Conservation (phyloP, 2,113 vertebrate species). For the Ciconia boyciana region DNA sequence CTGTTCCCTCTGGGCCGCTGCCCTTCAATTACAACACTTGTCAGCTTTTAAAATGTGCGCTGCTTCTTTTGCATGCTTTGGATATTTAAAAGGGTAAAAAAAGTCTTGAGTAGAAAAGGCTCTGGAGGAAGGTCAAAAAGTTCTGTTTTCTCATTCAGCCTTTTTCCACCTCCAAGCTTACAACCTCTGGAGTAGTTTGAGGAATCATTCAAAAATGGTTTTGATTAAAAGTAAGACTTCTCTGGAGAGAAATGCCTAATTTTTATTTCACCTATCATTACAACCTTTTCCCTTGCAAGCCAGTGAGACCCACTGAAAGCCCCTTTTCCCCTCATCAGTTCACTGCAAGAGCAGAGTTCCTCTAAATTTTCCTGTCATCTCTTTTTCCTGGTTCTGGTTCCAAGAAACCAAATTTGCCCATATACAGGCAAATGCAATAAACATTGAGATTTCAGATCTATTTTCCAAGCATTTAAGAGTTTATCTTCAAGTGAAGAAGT, state of each 20-base stretch:
- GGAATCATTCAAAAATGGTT: neutral
- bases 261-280: neutral
- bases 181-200: neutral
- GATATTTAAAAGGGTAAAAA: slow-evolving; percentile 36
- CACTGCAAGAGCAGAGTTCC: neutral
- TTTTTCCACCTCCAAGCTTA: neutral
- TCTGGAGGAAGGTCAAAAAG: slow-evolving; percentile 25
- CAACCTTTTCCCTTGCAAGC: neutral
- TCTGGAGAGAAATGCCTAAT: neutral
- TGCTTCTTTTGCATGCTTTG: slow-evolving; percentile 21
- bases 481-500: neutral
- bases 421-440: neutral
- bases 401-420: neutral
- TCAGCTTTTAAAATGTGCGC: slow-evolving; percentile 40
- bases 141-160: neutral
- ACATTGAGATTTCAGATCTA: neutral
- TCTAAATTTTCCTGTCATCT: neutral
- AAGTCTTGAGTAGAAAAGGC: slow-evolving; percentile 3
- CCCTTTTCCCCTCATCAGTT: neutral
- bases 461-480: neutral
- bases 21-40: slow-evolving; percentile 42
- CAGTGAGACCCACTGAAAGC: neutral
- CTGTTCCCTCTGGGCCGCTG: slow-evolving; percentile 24
- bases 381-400: neutral
- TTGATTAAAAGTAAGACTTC: neutral